Evolutionary conservation across 2,888 invertebrate species (phyloP), one percentile per base, ranked within the genome.

Genomic region (Nycteola revayana): DNA sequence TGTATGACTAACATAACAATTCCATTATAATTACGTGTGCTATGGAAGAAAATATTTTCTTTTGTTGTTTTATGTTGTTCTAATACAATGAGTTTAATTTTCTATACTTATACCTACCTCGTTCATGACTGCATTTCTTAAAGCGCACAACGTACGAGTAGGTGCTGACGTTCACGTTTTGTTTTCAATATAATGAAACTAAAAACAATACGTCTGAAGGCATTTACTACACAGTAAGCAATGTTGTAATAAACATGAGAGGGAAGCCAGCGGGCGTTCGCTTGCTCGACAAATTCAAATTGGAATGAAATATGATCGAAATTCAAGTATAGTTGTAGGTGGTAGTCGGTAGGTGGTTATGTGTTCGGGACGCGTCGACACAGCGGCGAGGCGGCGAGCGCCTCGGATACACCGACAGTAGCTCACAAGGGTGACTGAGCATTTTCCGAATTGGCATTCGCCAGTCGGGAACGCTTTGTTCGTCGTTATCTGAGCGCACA

Each of bases 401-500:
- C 37, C 50, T 40, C 51, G 46, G 45, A 33, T 53, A 60, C 56
- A 47, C 51, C 60, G 59, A 66, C 57, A 61, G 62, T 65, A 55
- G 49, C 61, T 56, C 49, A 49, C 51, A 66, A 44, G 73, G 72
- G 66, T 72, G 72, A 72, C 57, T 70, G 75, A 63, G 67, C 72
- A 72, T 68, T 69, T 60, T 54, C 60, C 58, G 67, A 66, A 66
- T 67, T 66, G 70, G 70, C 67, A 67, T 71, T 65, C 63, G 64
- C 49, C 50, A 50, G 57, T 36, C 62, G 60, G 63, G 67, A 59
- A 42, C 66, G 71, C 72, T 69, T 75, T 75, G 72, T 75, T 54
- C 67, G 59, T 55, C 60, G 70, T 69, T 75, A 74, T 76, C 75
- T 66, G 71, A 66, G 66, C 67, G 71, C 66, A 63, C 73, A 75